Evolutionary conservation across 2,888 invertebrate species (phyloP).

Genomic region (Pachliopta kotzebuea): DNA sequence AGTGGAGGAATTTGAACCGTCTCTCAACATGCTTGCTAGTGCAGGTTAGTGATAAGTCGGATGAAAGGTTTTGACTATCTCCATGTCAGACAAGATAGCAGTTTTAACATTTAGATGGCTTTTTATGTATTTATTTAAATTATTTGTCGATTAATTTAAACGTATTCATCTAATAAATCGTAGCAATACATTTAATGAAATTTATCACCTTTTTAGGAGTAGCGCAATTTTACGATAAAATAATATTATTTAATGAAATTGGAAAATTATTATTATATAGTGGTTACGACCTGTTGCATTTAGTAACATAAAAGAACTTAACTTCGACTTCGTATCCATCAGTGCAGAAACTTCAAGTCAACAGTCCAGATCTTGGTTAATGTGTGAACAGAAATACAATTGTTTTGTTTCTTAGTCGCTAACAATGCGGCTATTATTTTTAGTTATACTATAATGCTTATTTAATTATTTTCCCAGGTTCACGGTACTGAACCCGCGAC

Average conservation of each 20-base stretch:
- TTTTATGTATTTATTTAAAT: too few relatives aligned
- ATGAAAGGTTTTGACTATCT: too few relatives aligned
- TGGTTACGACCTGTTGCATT: not conserved
- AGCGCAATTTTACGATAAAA: too few relatives aligned
- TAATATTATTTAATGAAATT: not conserved
- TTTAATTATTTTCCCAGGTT: too few relatives aligned
- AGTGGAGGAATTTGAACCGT: too few relatives aligned
- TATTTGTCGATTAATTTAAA: too few relatives aligned
- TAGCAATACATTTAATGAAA: not conserved
- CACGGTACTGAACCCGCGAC: conserved; percentile 12
- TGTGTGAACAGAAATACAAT: conserved; percentile 20
- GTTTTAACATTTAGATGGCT: too few relatives aligned
- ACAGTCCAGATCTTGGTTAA: conserved; percentile 1
- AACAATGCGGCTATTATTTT: conserved; percentile 6
- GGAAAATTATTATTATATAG: not conserved
- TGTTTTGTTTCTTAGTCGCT: conserved; percentile 11
- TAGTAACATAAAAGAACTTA: not conserved
- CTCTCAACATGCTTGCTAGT: too few relatives aligned
- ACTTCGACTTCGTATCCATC: not conserved
- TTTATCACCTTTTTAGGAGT: not conserved
- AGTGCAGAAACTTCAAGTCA: conserved; percentile 5
- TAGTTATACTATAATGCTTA: not conserved
- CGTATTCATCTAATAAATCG: too few relatives aligned
- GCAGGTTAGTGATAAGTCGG: too few relatives aligned
- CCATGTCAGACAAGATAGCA: too few relatives aligned